These are phyloP conservation scores for Vultur gryphus DNA, from an alignment of 2,797 vertebrate species.

Conservation along the genomic window DNA sequence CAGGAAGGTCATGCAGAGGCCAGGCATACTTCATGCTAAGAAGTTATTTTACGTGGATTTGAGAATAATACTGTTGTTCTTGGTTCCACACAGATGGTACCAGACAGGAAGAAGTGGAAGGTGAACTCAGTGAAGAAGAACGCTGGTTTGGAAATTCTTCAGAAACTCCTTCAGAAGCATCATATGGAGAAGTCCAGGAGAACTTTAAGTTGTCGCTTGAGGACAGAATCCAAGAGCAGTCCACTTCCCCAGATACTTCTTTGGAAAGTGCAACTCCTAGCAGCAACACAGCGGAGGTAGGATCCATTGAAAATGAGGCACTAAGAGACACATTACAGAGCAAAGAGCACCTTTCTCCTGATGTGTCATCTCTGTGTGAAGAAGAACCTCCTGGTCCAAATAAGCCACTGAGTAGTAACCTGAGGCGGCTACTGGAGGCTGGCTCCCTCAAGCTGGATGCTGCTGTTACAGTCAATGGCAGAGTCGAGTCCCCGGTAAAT, in stretches of 20 bases:
- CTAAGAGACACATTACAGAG: constrained; percentile 77
- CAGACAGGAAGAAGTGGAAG: constrained; percentile 87
- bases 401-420: constrained; percentile 95
- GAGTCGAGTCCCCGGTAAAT: constrained; percentile 82
- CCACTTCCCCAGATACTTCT: constrained; percentile 89
- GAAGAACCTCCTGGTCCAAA: constrained; percentile 86
- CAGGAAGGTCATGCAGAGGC: not conserved
- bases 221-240: constrained; percentile 79
- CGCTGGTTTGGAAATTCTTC: constrained; percentile 94
- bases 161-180: constrained; percentile 86
- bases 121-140: constrained; percentile 89
- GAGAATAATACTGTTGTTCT: constrained; percentile 61
- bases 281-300: constrained; percentile 87
- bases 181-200: constrained; percentile 92
- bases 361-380: constrained; percentile 88
- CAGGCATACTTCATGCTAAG: not conserved
- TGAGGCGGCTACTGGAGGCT: constrained; percentile 92
- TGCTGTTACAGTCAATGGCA: constrained; percentile 77
- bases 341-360: constrained; percentile 90
- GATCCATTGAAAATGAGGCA: constrained; percentile 82
- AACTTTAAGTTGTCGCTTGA: constrained; percentile 83
- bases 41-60: not conserved
- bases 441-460: constrained; percentile 90
- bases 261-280: constrained; percentile 90
- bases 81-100: constrained; percentile 85